Conservation (phyloP, 1,140 invertebrate genomes). For the Drosophila arizonae region DNA sequence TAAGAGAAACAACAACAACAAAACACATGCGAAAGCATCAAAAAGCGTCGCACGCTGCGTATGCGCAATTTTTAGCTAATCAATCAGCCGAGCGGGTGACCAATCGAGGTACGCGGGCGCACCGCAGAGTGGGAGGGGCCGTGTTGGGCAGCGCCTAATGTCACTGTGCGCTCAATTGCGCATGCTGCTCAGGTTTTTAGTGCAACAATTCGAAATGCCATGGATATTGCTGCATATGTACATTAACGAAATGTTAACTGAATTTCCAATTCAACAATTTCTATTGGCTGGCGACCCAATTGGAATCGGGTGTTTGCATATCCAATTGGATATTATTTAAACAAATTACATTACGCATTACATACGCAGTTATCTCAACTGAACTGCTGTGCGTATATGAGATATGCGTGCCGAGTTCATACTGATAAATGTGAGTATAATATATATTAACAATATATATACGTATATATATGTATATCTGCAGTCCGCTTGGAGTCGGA, state of each 20-base stretch:
- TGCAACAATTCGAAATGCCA: not conserved
- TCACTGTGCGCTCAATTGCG: not conserved
- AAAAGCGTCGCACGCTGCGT: conserved; percentile 65
- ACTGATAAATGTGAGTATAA: too few relatives aligned
- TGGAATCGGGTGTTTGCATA: not conserved
- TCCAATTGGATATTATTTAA: not conserved
- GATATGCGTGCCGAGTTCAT: too few relatives aligned
- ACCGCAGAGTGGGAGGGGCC: not conserved
- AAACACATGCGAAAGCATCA: conserved; percentile 11
- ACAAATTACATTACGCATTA: not conserved
- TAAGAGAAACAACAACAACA: conserved; percentile 10
- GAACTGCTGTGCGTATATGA: too few relatives aligned
- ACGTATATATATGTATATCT: too few relatives aligned
- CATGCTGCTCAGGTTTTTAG: not conserved
- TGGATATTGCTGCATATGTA: too few relatives aligned
- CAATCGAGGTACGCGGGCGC: not conserved
- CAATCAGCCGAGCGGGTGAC: not conserved
- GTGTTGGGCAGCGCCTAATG: not conserved
- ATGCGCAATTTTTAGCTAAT: conserved; percentile 56
- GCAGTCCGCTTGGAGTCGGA: too few relatives aligned
- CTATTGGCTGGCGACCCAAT: not conserved
- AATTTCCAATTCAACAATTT: not conserved
- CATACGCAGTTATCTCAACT: not conserved
- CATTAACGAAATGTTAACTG: not conserved
- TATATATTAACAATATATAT: too few relatives aligned